Conservation (phyloP, 2,797 vertebrate genomes). For the Perodicticus potto region DNA sequence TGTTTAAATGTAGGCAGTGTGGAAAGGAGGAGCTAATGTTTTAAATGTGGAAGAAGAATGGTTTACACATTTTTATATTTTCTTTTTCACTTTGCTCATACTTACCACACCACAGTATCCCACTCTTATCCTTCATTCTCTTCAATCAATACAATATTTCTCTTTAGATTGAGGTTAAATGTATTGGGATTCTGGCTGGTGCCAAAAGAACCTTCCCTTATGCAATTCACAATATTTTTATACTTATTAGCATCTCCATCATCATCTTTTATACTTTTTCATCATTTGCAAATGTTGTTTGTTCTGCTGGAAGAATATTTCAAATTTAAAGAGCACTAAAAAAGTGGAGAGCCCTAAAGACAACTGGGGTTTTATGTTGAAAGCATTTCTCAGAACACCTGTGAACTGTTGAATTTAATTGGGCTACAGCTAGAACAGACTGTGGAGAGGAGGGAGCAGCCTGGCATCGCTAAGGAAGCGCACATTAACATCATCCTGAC, state of each 20-base stretch:
- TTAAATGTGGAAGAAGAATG: background rate
- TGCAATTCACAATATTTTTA: background rate
- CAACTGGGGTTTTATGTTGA: conserved; percentile 66
- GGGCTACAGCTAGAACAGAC: conserved; percentile 64
- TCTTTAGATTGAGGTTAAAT: background rate
- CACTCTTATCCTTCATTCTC: background rate
- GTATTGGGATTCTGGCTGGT: background rate
- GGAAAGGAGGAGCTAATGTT: background rate
- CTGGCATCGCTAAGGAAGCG: conserved; percentile 31
- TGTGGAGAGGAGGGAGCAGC: background rate
- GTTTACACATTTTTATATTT: background rate
- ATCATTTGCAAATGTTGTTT: conserved; percentile 20
- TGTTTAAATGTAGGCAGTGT: background rate
- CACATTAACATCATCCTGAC: background rate
- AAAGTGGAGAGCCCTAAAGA: conserved; percentile 61
- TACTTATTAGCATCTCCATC: background rate
- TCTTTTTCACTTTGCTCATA: background rate
- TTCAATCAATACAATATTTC: conserved; percentile 5
- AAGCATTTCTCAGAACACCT: conserved; percentile 73
- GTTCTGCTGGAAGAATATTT: conserved; percentile 51
- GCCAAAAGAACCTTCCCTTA: background rate
- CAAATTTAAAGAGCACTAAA: conserved; percentile 57
- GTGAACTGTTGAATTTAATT: conserved; percentile 76
- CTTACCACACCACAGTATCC: background rate
- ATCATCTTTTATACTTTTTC: background rate